Base-by-base conservation (phyloP, 2,888 invertebrate genomes). In the Schizotus pectinicornis region DNA sequence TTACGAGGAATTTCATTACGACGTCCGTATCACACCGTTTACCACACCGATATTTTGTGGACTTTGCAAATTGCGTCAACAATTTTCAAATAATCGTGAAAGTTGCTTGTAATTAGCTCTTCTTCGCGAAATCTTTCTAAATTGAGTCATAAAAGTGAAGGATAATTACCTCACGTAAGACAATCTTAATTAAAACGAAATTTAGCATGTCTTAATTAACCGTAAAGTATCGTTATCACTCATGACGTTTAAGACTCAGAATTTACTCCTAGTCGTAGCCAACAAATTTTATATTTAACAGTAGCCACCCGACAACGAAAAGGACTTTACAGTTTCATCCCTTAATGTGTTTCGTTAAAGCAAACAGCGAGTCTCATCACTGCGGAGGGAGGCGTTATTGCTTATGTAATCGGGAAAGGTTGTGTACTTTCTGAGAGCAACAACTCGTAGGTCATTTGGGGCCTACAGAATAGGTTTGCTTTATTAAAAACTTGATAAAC, bases 281-380 rank as follows among this genome's bases (percentile, higher is more conserved):
- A n/a, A 41, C 13, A 41, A 45, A 56, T 60, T 60, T 46, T 45
- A 56, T 50, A 46, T 56, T 49, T 56, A 35, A 47, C 55, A 50
- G 14, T 50, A 45, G 36, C 35, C 14, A 39, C 37, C 50, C 51
- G 32, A 60, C 52, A 51, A 32, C 43, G 50, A 34, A 51, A 51
- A 46, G 56, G 50, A 38, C 49, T 49, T 48, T 37, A 14, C 48
- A 53, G 56, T 64, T 57, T 58, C 61, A 60, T 64, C 60, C 62
- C 56, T 52, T 59, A 62, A 59, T 62, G 64, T 65, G 62, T 65
- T 61, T 47, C 50, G 53, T 57, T 51, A 64, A 61, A 59, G 61
- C 57, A 63, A 64, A 65, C 64, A 65, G 39, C 30, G 46, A 43
- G 46, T 47, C 51, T 59, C 63, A 61, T 56, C 63, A 57, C 49